These are phyloP conservation scores for Nasonia oneida DNA, from an alignment of 2,888 invertebrate species.

Conservation along the genomic window DNA sequence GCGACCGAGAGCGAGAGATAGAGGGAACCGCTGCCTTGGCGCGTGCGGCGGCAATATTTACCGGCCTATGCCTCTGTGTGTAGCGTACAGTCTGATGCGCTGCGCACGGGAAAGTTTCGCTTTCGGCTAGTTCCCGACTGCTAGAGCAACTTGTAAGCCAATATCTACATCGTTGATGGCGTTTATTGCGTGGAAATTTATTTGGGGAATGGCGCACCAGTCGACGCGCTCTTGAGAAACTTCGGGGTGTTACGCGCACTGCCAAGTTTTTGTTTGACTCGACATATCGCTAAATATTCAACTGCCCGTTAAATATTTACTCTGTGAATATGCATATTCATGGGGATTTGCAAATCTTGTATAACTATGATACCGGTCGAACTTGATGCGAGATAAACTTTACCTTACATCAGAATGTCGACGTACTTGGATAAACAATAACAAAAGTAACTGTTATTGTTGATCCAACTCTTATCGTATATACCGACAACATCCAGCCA, in stretches of 20 bases:
- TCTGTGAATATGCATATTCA: background rate
- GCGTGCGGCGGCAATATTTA: background rate
- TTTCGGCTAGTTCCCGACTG: background rate
- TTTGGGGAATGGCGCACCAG: background rate
- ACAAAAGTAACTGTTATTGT: background rate
- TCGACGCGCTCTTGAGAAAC: background rate
- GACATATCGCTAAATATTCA: background rate
- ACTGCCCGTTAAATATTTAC: background rate
- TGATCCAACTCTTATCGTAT: no score
- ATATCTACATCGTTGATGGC: slow-evolving; percentile 10
- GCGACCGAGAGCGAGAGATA: background rate
- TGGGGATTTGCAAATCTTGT: background rate
- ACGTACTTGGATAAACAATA: background rate
- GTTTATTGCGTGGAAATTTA: background rate
- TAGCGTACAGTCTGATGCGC: background rate
- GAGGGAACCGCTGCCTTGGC: background rate
- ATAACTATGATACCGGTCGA: background rate
- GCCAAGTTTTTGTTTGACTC: slow-evolving; percentile 8
- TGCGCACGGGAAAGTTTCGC: background rate
- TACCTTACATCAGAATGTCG: background rate
- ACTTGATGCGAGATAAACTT: background rate
- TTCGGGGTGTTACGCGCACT: background rate
- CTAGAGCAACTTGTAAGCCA: background rate
- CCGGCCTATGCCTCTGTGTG: background rate
- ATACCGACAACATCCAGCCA: no score